Evolutionary conservation across 2,888 invertebrate genomes (phyloP), one percentile per base, ranked within the genome.

Genomic region (Leptura quadrifasciata): DNA sequence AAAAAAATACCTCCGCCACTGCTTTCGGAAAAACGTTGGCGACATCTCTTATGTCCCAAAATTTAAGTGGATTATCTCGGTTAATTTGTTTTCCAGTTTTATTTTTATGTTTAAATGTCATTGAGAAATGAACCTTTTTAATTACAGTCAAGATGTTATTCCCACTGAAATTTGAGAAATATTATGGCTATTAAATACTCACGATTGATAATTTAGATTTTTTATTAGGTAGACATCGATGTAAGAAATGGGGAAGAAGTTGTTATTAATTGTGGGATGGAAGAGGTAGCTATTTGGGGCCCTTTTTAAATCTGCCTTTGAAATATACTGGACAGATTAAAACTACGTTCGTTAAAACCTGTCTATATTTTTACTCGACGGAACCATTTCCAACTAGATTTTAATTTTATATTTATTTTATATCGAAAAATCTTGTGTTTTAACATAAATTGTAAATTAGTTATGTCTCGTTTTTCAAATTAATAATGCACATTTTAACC

Each of bases 11-110:
- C 8, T 47, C 18, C 63, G 63, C 39, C 63, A 10, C 63, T 64
- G 39, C 20, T 39, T 47, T 21, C 15, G 12, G 54, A 27, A 27
- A 60, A 12, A 39, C 20, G 18, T 20, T 57, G 60, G 63, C 12
- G 27, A 69, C 63, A 15, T 20, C 12, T n/a, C 39, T 20, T 21
- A 18, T 39, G 61, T 39, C 15, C 52, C 24, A 63, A 68, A 58
- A 60, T 35, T 54, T 82, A 84, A 83, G 83, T 82, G 84, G 76
- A 81, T 85, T 85, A 85, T 85, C 84, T 80, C 78, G 78, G 82
- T 78, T 82, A 81, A 84, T 85, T 85, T 84, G 84, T 84, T 81
- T 83, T 73, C 79, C 71, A 75, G 72, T 72, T 72, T 27, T 52
- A 27, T 63, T 80, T 79, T 82, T 80, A 80, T 80, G 77, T 80